phyloP scores from a whole-genome alignment of 2,113 vertebrate species.

The Galemys pyrenaicus region DNA sequence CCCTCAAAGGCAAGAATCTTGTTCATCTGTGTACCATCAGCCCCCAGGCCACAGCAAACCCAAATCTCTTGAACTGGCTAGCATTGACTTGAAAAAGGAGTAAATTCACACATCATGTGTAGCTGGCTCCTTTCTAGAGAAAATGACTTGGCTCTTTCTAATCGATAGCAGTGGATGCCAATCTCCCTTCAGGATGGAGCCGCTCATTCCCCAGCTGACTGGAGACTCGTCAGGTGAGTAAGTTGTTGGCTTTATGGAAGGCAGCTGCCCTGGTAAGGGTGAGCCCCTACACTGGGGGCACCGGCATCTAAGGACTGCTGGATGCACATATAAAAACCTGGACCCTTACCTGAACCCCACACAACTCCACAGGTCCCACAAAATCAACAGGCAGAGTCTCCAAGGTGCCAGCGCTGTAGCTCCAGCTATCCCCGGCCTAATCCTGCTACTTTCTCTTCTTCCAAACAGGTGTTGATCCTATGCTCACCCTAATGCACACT shows the following conservation, averaged over 20 bases:
- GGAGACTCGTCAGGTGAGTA: not conserved
- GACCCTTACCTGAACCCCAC: not conserved
- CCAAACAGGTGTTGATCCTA: not conserved
- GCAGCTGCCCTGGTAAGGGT: not conserved
- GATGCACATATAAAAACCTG: not conserved
- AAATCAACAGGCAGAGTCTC: not conserved
- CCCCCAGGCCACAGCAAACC: not conserved
- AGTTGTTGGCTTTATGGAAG: not conserved
- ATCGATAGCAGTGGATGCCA: not conserved
- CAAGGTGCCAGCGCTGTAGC: not conserved
- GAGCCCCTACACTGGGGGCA: not conserved
- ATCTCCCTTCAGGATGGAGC: conserved; percentile 8
- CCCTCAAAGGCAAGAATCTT: not conserved
- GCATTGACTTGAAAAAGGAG: not conserved
- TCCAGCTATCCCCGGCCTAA: not conserved
- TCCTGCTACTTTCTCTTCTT: conserved; percentile 16
- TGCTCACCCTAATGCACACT: not conserved
- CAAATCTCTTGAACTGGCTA: conserved; percentile 17
- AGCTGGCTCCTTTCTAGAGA: not conserved
- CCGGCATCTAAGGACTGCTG: not conserved
- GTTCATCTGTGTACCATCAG: not conserved
- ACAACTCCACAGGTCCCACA: not conserved
- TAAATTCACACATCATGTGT: not conserved
- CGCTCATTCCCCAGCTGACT: not conserved
- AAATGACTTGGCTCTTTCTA: conserved; percentile 30